Conservation (phyloP, 2,113 vertebrate genomes). For the Sitta europaea region DNA sequence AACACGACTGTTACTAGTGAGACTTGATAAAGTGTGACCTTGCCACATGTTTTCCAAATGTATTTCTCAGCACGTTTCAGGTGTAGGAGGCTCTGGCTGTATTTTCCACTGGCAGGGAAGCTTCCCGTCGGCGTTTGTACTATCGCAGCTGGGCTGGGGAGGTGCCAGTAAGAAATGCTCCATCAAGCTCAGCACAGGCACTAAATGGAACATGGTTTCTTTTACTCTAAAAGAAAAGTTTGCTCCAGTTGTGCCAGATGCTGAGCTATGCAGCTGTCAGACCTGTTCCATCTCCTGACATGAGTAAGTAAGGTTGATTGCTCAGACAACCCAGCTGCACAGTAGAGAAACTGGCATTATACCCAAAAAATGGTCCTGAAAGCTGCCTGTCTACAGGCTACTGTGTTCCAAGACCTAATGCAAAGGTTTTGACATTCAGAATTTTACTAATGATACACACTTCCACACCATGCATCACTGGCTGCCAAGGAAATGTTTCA, state of each 20-base stretch:
- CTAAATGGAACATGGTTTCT: conserved; percentile 3
- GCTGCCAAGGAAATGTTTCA: not conserved
- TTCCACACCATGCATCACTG: not conserved
- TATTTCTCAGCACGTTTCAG: not conserved
- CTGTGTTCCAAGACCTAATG: not conserved
- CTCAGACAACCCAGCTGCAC: not conserved
- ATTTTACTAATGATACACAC: not conserved
- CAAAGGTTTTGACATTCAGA: not conserved
- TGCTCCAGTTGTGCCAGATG: conserved; percentile 23
- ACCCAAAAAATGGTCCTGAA: not conserved
- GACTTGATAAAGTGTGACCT: not conserved
- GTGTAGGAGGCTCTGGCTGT: not conserved
- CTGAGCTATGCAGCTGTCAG: not conserved
- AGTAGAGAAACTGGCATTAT: not conserved
- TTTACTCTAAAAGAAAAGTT: not conserved
- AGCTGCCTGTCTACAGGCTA: not conserved
- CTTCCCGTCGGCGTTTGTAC: rapidly evolving
- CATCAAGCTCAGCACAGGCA: not conserved
- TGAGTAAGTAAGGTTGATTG: not conserved
- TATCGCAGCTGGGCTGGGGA: not conserved
- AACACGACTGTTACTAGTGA: rapidly evolving
- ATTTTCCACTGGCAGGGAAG: not conserved
- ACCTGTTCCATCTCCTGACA: not conserved
- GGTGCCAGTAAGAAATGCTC: not conserved
- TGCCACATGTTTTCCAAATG: not conserved